phyloP scores from a whole-genome alignment of 2,797 vertebrate genomes.

The Falco peregrinus region DNA sequence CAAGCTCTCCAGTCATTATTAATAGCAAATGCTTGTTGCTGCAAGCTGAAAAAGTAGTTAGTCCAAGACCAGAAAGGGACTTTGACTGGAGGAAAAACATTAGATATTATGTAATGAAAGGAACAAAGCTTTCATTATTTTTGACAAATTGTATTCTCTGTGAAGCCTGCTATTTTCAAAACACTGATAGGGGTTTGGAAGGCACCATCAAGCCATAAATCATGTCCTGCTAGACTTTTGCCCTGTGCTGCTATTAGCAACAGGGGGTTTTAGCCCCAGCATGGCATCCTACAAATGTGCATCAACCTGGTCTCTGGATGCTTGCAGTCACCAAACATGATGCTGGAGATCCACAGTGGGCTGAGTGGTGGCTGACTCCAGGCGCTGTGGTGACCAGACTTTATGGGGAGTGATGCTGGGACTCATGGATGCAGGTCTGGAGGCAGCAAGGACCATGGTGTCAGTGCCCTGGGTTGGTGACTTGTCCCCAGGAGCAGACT shows the following conservation, averaged over 20 bases:
- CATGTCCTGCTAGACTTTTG: not conserved
- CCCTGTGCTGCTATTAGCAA: not conserved
- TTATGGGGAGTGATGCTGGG: not conserved
- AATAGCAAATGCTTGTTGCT: not conserved
- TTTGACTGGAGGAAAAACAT: not conserved
- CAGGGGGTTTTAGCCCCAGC: not conserved
- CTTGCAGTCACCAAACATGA: not conserved
- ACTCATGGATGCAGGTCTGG: rapidly evolving
- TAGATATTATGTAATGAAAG: not conserved
- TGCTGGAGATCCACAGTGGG: rapidly evolving
- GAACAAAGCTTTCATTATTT: not conserved
- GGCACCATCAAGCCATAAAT: not conserved
- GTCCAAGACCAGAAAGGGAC: not conserved
- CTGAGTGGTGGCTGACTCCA: not conserved
- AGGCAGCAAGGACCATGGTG: not conserved
- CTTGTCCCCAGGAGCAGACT: not conserved
- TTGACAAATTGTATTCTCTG: not conserved
- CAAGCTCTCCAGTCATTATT: not conserved
- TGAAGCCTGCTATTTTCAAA: not conserved
- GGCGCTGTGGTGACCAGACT: not conserved
- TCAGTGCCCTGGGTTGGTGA: not conserved
- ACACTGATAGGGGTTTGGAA: not conserved
- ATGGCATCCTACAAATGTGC: not conserved
- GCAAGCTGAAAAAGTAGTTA: not conserved
- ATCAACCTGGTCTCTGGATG: not conserved